Conservation (phyloP, 2,113 vertebrate genomes). For the Tachycineta bicolor region DNA sequence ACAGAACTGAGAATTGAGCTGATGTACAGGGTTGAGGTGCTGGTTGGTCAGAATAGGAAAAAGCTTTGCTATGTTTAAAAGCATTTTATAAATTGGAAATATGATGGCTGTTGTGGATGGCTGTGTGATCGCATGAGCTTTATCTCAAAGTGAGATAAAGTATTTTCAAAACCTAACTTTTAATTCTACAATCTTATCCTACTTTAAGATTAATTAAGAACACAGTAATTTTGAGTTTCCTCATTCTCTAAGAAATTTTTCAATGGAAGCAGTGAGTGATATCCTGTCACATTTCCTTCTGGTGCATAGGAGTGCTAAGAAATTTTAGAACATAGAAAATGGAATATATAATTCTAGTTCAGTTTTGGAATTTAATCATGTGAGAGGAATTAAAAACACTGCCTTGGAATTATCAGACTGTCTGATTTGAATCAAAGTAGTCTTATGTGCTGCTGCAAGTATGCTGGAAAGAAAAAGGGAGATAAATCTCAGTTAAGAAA, state of each 20-base stretch:
- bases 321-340: neutral
- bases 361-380: neutral
- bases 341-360: neutral
- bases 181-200: neutral
- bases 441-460: neutral
- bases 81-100: neutral
- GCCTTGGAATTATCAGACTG: neutral
- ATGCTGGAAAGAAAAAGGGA: neutral
- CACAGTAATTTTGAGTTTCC: neutral
- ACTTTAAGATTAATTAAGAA: neutral
- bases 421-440: neutral
- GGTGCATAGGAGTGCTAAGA: neutral
- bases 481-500: constrained; percentile 31
- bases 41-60: neutral
- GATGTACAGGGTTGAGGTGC: neutral
- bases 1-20: neutral
- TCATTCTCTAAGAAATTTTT: neutral
- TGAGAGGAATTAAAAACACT: neutral
- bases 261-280: neutral
- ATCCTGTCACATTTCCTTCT: neutral
- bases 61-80: neutral
- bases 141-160: neutral
- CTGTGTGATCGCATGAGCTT: neutral
- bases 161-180: neutral
- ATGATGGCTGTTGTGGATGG: neutral